Percentiles rank a stretch among this genome's conserved stretches.
These are phyloP conservation scores for Sapajus apella DNA, from an alignment of 2,113 vertebrate genomes.

Conservation along the genomic window DNA sequence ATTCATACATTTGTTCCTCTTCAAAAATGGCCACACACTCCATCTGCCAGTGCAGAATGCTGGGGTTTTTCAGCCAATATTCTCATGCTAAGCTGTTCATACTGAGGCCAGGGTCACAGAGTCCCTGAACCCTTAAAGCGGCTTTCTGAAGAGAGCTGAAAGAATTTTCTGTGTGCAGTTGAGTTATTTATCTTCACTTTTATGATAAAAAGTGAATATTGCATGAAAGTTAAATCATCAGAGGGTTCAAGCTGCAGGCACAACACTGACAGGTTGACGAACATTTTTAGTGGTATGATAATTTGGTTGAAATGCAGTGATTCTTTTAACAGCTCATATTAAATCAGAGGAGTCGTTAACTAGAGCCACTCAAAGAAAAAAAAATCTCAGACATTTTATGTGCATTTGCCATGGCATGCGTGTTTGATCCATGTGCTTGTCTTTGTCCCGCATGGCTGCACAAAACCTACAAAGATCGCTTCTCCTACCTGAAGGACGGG, in stretches of 20 bases:
- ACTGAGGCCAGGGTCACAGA: background rate
- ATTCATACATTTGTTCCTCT: constrained; percentile 84
- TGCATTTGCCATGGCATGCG: background rate
- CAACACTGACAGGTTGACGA: constrained; percentile 42
- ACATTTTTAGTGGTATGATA: constrained; percentile 64
- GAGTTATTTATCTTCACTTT: constrained; percentile 49
- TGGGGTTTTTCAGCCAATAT: constrained; percentile 80
- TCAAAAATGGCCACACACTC: constrained; percentile 84
- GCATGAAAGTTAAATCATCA: background rate
- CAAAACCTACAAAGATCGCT: accelerated
- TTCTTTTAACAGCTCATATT: constrained; percentile 67
- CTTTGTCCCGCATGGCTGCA: background rate
- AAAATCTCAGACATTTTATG: background rate
- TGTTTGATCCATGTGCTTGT: background rate
- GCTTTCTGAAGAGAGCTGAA: background rate
- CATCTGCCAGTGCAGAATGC: constrained; percentile 85
- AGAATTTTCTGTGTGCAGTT: background rate
- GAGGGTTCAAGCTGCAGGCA: background rate
- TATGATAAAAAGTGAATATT: background rate
- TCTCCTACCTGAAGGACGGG: background rate
- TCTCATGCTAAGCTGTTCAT: constrained; percentile 49
- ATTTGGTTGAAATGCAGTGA: constrained; percentile 55
- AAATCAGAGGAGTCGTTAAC: constrained; percentile 63
- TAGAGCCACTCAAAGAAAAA: constrained; percentile 16
- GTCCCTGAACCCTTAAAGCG: background rate